Evolutionary conservation across 1,140 invertebrate species (phyloP).

Genomic region (Ladona fulva): DNA sequence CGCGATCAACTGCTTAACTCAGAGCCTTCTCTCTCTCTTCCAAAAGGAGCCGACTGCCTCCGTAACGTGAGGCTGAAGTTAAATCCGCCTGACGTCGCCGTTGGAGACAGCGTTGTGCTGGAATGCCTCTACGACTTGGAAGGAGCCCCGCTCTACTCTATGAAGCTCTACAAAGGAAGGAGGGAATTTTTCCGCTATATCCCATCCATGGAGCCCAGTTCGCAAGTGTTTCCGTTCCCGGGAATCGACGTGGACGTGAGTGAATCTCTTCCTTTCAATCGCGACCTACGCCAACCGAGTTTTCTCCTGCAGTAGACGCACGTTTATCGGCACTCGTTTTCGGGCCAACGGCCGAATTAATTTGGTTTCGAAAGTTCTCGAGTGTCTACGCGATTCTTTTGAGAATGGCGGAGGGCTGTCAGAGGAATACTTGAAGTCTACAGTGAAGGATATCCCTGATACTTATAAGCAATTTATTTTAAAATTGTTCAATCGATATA

Average conservation of each 20-base stretch:
- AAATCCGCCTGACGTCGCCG: constrained; percentile 50
- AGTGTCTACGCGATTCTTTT: no score
- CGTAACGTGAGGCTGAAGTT: constrained; percentile 38
- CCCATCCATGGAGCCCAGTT: constrained; percentile 30
- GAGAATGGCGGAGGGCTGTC: no score
- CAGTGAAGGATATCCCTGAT: no score
- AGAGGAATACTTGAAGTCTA: no score
- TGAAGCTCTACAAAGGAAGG: constrained; percentile 40
- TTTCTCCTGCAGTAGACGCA: no score
- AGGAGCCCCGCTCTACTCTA: constrained; percentile 35
- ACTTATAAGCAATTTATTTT: no score
- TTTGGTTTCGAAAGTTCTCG: no score
- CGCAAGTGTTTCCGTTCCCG: constrained; percentile 33
- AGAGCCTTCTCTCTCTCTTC: not conserved
- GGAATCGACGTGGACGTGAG: constrained; percentile 36
- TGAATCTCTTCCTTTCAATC: constrained; percentile 19
- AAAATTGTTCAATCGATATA: no score
- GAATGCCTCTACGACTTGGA: constrained; percentile 36
- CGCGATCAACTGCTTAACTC: not conserved
- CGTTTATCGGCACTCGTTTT: no score
- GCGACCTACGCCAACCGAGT: no score
- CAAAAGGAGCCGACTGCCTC: not conserved
- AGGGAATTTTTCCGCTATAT: constrained; percentile 33
- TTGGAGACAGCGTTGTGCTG: constrained; percentile 30
- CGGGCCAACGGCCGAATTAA: no score